A percentile compares a stretch with the other conserved stretches of the same genome.
phyloP scores from a whole-genome alignment of 1,140 invertebrate genomes.

The Penaeus indicus region DNA sequence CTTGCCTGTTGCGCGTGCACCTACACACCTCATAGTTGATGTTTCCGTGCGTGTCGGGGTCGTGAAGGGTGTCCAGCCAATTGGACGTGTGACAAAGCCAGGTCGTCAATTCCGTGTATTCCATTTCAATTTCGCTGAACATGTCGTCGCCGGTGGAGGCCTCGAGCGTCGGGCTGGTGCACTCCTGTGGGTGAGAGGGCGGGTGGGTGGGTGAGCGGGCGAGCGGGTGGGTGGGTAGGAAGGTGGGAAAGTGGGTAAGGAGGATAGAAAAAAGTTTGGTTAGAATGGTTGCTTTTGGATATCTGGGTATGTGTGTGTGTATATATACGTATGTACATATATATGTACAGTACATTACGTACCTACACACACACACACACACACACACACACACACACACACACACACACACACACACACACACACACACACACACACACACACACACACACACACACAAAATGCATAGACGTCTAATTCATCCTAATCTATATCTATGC shows the following conservation, averaged over 20 bases:
- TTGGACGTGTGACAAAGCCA: slow-evolving; percentile 86
- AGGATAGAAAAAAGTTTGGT: too few relatives aligned
- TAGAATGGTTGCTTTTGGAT: background rate
- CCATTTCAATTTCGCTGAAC: slow-evolving; percentile 82
- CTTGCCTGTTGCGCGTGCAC: background rate
- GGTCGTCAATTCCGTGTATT: slow-evolving; percentile 82
- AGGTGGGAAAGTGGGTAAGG: too few relatives aligned
- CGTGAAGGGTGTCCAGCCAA: slow-evolving; percentile 79
- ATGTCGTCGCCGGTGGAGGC: slow-evolving; percentile 74
- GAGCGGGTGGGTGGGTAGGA: background rate
- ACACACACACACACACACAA: too few relatives aligned
- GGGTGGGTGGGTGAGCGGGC: background rate
- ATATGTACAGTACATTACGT: background rate
- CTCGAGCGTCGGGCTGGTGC: slow-evolving; percentile 72
- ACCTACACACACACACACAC: background rate
- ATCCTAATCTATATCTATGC: too few relatives aligned
- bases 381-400: background rate
- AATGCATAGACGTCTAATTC: too few relatives aligned
- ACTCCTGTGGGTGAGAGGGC: slow-evolving; percentile 13
- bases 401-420: too few relatives aligned
- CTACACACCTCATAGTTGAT: slow-evolving; percentile 73
- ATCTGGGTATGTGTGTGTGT: background rate
- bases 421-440: too few relatives aligned
- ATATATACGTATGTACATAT: background rate
- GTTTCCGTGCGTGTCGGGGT: slow-evolving; percentile 76